Evolutionary conservation across 2,888 invertebrate species (phyloP), one percentile per base, ranked within the genome.

Genomic region (Drosophila rubida): DNA sequence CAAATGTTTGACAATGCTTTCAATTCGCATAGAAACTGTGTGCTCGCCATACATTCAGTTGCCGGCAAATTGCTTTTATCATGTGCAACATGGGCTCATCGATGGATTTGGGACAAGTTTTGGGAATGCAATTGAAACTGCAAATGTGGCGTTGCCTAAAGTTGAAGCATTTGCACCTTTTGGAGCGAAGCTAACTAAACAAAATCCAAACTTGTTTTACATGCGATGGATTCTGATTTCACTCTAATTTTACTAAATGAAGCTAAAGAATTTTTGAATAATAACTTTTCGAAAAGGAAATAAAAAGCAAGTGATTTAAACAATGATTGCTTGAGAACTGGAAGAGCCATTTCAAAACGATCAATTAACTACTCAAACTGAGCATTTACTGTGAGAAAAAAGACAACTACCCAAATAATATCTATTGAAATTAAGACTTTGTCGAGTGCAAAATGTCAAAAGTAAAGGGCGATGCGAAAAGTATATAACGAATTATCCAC

Each of bases 1-100:
- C 39, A 68, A 55, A 55, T 51, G 50, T 48, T 50, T 41, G 51
- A 22, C 41, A 53, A 30, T 30, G 51, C 30, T 53, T 41, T 30
- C 41, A 42, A 13, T 30, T 27, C 41, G 13, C 51, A 16, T 30
- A 16, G 16, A 39, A 25, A 25, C 25, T 39, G 11, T 11, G n/a
- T 32, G n/a, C 14, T 37, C 23, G 5, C 35, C 19, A 13, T 23
- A 4, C 25, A 19, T 51, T 25, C 41, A 13, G 27, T 30, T 25
- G 25, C 27, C 22, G 30, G 13, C 42, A 30, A 53, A 53, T 53
- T 42, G 42, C n/a, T 53, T 53, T 41, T 27, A 50, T 37, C 23
- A 37, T 39, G 50, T 23, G 14, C 11, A 8, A 11, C 39, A 25
- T 50, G 39, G 16, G 39, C 50, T 39, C 25, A 39, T 16, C 7